Conservation (phyloP, 2,797 vertebrate species). For the Melanotaenia maccullochi region DNA sequence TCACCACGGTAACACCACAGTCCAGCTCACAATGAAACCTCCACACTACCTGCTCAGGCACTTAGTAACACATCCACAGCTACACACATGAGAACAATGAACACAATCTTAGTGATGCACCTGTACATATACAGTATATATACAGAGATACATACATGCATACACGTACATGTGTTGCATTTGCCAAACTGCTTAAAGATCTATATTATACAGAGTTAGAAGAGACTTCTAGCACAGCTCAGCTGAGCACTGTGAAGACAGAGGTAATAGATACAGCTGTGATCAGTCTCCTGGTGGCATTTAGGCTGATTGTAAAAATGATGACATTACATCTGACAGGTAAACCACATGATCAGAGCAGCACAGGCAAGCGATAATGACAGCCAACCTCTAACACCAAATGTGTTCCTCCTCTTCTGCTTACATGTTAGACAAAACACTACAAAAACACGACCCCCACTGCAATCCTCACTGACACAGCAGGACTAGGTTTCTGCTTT, state of each 20-base stretch:
- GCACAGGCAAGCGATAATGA: constrained; percentile 56
- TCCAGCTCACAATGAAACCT: constrained; percentile 78
- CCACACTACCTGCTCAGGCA: constrained; percentile 64
- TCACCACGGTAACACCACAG: constrained; percentile 77
- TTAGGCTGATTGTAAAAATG: constrained; percentile 27
- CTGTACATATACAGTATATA: neutral
- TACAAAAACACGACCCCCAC: constrained; percentile 10
- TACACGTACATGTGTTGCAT: neutral
- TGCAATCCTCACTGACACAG: constrained; percentile 2
- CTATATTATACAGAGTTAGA: constrained; percentile 62
- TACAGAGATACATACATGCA: neutral
- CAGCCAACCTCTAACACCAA: constrained; percentile 69
- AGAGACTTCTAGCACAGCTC: constrained; percentile 61
- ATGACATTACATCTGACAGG: constrained; percentile 75
- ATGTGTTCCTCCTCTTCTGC: constrained; percentile 59
- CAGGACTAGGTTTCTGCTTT: constrained; percentile 14
- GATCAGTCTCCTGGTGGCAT: constrained; percentile 43
- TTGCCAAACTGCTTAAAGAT: neutral
- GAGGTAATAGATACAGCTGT: constrained; percentile 10
- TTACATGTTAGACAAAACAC: neutral
- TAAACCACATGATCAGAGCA: constrained; percentile 72
- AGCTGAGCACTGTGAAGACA: constrained; percentile 58
- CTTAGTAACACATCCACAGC: constrained; percentile 35
- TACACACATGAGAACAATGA: neutral
- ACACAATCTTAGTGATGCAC: constrained; percentile 39